Base-by-base conservation (phyloP, 53 echinoderm and acorn worm species). In the Stichopus horrens region DNA sequence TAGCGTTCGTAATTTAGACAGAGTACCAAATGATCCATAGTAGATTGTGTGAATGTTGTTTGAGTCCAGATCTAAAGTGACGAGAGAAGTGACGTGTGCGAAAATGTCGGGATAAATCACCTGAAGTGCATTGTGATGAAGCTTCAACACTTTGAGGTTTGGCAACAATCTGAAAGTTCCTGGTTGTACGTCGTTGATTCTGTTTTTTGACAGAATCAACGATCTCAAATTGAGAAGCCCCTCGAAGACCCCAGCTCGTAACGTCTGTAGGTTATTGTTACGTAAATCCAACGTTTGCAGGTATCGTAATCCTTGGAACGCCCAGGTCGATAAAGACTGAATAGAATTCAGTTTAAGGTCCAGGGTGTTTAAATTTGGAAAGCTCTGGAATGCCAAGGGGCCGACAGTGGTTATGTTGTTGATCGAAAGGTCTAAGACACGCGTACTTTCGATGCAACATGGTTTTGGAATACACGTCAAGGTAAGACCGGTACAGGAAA, bases 381-480 rank as follows among this genome's bases (percentile, higher is more conserved):
- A 93, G 13, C 90, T 87, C 21, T 83, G 77, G 73, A 90, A 90
- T 22, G 86, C 86, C 4, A 75, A 76, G 23, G 89, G 86, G 52
- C 51, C 76, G 18, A 92, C 77, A 55, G 21, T 86, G 56, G 89
- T 76, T 58, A 89, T 16, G 80, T 83, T 68, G 74, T 89, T 91
- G 4, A 76, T 83, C 4, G 88, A 84, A 0, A 93, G 77, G 57
- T 91, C 89, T 8, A 93, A 13, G 23, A 83, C 55, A 18, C 89
- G 74, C 1, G 86, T 88, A 37, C 88, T 86, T 5, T 88, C 55
- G 5, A 93, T 53, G 73, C 93, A 93, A 19, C 93, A 93, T 52
- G 93, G 93, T 57, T 76, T 84, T 16, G 93, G 93, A 19, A 93
- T 88, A 1, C 77, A 84, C 5, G 90, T 91, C 9, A 93, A 74